Evolutionary conservation across 1,140 invertebrate genomes (phyloP).

Genomic region (Drosophila kanapiae): DNA sequence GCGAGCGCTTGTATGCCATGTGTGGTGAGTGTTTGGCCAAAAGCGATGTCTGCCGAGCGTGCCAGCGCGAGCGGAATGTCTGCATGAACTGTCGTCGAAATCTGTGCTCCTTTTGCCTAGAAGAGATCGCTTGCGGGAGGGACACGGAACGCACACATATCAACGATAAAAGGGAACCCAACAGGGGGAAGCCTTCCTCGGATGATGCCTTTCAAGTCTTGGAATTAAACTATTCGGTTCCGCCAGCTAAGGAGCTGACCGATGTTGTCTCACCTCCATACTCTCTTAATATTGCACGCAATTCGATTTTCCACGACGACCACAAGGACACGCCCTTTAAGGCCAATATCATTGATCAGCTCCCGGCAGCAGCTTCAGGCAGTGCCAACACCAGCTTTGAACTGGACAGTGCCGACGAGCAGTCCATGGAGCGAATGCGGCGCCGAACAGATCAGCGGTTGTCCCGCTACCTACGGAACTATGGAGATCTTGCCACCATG

Average conservation of each 20-base stretch:
- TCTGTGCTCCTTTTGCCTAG: constrained; percentile 76
- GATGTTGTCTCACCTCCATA: constrained; percentile 59
- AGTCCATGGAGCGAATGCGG: constrained; percentile 67
- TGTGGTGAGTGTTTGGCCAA: constrained; percentile 72
- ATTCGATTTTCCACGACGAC: constrained; percentile 71
- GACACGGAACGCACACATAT: constrained; percentile 66
- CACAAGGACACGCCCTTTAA: constrained; percentile 67
- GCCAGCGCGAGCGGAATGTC: constrained; percentile 76
- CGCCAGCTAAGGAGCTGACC: constrained; percentile 29
- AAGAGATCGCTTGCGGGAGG: constrained; percentile 72
- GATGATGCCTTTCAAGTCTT: constrained; percentile 68
- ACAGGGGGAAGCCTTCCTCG: not conserved
- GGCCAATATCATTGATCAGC: constrained; percentile 49
- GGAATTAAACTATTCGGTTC: constrained; percentile 64
- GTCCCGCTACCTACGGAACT: constrained; percentile 76
- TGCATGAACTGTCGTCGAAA: constrained; percentile 77
- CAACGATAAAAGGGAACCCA: constrained; percentile 56
- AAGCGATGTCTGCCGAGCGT: constrained; percentile 69
- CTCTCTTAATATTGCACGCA: constrained; percentile 71
- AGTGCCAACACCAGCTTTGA: constrained; percentile 72
- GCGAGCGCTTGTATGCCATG: constrained; percentile 73
- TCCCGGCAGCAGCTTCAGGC: constrained; percentile 41
- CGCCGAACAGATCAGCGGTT: constrained; percentile 70
- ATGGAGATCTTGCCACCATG: constrained; percentile 72
- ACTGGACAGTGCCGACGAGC: constrained; percentile 68